These are phyloP conservation scores for Pteronotus mesoamericanus DNA, from an alignment of 2,797 vertebrate species.

Conservation along the genomic window DNA sequence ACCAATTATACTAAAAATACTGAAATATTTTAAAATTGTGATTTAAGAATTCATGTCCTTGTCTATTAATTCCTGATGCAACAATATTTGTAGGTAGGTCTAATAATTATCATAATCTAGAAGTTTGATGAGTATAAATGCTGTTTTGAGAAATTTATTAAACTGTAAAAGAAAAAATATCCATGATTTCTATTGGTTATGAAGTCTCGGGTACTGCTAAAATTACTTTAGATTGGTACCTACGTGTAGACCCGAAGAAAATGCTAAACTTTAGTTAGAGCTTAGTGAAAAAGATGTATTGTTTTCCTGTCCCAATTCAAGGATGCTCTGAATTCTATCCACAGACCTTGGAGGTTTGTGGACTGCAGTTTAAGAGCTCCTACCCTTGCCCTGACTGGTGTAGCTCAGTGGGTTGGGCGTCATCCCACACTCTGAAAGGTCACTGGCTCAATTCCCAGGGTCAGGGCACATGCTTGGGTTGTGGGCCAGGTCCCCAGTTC, in stretches of 20 bases:
- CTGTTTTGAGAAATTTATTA: conserved; percentile 11
- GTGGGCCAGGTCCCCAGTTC: no score
- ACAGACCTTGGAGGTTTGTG: neutral
- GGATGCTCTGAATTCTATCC: neutral
- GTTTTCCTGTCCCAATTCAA: neutral
- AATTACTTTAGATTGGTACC: neutral
- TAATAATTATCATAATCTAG: conserved; percentile 23
- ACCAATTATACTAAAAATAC: neutral
- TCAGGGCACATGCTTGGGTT: neutral
- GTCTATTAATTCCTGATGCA: conserved; percentile 21
- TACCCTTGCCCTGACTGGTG: no score
- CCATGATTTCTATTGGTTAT: conserved; percentile 1
- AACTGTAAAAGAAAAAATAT: conserved; percentile 1
- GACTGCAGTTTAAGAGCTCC: neutral
- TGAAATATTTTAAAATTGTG: neutral
- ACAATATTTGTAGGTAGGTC: neutral
- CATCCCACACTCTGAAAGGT: neutral
- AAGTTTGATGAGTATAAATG: neutral
- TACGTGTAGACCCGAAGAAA: neutral
- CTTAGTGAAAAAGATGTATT: neutral
- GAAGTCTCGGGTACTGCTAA: conserved; percentile 1
- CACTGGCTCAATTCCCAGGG: neutral
- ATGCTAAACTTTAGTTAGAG: neutral
- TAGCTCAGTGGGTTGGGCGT: neutral
- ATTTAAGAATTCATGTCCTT: neutral